Evolutionary conservation across 2,113 vertebrate species (phyloP), one percentile per base, ranked within the genome.

Genomic region (Rattus rattus): DNA sequence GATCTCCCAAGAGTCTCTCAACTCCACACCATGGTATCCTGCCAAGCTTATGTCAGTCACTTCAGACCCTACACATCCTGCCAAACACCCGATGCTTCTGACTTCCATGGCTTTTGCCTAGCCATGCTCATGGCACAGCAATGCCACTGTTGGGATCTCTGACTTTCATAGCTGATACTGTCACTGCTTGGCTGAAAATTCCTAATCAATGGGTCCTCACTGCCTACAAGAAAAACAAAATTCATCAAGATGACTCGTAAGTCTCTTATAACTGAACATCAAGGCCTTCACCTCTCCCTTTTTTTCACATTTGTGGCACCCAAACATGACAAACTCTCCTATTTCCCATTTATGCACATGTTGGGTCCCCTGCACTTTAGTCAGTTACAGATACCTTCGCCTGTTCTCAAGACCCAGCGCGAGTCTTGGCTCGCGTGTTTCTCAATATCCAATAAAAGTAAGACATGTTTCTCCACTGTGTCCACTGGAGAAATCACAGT

Each of bases 221-320:
- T 85, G n/a, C 3, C 19, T 43, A 33, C 1, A 81, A 73, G 7
- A 65, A 76, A 92, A 96, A 89, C 26, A 76, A 91, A 80, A 76
- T 91, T 76, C 22, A 92, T 95, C 91, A 59, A 49, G 69, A 92
- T 81, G 73, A 72, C 22, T 88, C 75, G 56, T 19, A 86, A 80
- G 77, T 3, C 19, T 83, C 70, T 84, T 26, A 24, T 87, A 33
- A 61, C 43, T 77, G 81, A 93, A 92, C 22, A 89, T 72, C 39
- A 72, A 77, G 70, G 30, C 24, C 17, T 83, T 93, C 2, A 56
- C 14, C 43, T 85, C 56, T 90, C 49, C 59, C 17, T 6, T 94
- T 11, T 65, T 89, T 94, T 28, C 90, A 83, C 1, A 47, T 22
- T n/a, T 43, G 13, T 54, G 56, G 49, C 63, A 9, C 12, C 20